Base-by-base conservation (phyloP, 2,797 vertebrate genomes). In the Taeniopygia guttata region DNA sequence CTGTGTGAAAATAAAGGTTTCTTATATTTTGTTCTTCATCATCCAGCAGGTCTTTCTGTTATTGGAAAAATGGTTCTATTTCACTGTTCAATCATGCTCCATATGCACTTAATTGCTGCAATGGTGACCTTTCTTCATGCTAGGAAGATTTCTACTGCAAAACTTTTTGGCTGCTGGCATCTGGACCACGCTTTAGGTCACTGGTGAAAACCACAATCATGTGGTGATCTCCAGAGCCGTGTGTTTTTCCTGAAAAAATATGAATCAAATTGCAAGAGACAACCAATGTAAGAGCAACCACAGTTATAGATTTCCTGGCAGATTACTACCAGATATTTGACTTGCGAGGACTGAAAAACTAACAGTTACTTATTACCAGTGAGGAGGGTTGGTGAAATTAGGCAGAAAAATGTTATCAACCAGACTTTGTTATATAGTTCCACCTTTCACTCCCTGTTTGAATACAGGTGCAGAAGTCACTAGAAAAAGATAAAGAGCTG, bases 151-250 rank as follows among this genome's bases (percentile, higher is more conserved):
- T 52, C 56, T 42, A 22, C n/a, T 20, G 8, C 82, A 84, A 92
- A 82, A 64, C 32, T 23, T 74, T 68, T 34, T 70, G 73, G 55
- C 46, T 90, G 46, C 67, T 74, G 90, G 54, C 55, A 82, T 70
- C 68, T 94, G 74, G 22, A 3, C 17, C 40, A 8, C 0, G 9
- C 56, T 36, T 51, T 48, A 67, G 42, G n/a, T 80, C 16, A 26
- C 46, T 32, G 8, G 4, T 92, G 72, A 72, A 72, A 93, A 56
- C 55, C 5, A 6, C 75, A 49, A 73, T 77, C 18, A 8, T 67
- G 11, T 49, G 48, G 46, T 52, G 32, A 77, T 95, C 91, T 58
- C 38, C 69, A 90, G 80, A 92, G 93, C 72, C 56, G 32, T 94
- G 29, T 27, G 5, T 48, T 93, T 94, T 94, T 66, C 59, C 22